Percentiles rank a stretch among this genome's conserved stretches.
These are phyloP conservation scores for Sepiola atlantica DNA, from an alignment of 2,888 invertebrate genomes.

Conservation along the genomic window DNA sequence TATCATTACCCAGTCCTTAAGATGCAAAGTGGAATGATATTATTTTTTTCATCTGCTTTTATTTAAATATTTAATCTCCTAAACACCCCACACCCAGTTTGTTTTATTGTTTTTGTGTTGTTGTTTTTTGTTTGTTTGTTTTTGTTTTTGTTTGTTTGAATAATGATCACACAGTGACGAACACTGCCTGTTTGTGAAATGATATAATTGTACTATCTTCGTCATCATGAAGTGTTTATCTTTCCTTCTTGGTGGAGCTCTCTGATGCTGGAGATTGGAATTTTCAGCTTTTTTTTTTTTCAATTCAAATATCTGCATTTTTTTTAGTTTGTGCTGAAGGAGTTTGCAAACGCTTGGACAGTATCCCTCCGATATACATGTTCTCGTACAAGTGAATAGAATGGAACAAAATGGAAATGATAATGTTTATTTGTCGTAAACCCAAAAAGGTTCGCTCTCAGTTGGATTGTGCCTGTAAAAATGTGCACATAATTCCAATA, in stretches of 20 bases:
- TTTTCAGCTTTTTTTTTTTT: constrained; percentile 7
- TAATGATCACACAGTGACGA: neutral
- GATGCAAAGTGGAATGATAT: neutral
- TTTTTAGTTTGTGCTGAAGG: neutral
- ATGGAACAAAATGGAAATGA: too few relatives aligned
- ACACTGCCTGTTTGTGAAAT: neutral
- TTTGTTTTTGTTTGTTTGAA: neutral
- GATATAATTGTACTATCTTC: neutral
- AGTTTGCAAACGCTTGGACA: too few relatives aligned
- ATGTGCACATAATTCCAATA: too few relatives aligned
- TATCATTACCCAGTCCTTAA: neutral
- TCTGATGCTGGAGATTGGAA: neutral
- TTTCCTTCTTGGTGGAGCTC: constrained; percentile 32
- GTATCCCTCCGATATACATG: too few relatives aligned
- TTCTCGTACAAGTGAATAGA: too few relatives aligned
- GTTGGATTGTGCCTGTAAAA: too few relatives aligned
- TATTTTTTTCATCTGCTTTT: neutral
- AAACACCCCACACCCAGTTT: neutral
- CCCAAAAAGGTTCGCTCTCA: too few relatives aligned
- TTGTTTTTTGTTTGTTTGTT: neutral
- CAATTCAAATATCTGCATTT: neutral
- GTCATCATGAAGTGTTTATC: neutral
- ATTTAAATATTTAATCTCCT: neutral
- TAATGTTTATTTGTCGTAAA: too few relatives aligned
- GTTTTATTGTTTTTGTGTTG: neutral